Evolutionary conservation across 2,113 vertebrate species (phyloP).

Genomic region (Pygoscelis adeliae): DNA sequence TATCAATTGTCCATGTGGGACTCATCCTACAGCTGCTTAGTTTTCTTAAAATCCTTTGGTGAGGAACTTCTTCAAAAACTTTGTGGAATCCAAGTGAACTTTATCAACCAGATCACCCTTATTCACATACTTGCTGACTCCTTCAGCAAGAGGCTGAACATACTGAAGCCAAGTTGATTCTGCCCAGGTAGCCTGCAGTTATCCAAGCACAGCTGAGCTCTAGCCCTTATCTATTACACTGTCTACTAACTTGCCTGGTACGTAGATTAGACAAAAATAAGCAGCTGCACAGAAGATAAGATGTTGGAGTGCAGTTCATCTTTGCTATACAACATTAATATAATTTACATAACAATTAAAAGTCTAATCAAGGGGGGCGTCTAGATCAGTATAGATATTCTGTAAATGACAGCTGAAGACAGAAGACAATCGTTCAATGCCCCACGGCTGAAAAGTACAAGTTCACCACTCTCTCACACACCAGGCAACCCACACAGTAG

Average conservation of each 20-base stretch:
- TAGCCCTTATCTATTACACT: not conserved
- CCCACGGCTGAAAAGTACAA: not conserved
- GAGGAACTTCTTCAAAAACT: not conserved
- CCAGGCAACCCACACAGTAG: not conserved
- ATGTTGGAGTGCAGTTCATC: not conserved
- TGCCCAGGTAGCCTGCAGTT: not conserved
- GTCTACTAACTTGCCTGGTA: not conserved
- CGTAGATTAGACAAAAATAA: not conserved
- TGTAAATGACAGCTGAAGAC: not conserved
- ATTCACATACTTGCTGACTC: not conserved
- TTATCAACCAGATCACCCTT: not conserved
- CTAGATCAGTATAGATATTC: not conserved
- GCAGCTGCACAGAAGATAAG: not conserved
- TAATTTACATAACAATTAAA: not conserved
- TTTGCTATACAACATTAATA: not conserved
- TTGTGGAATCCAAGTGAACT: not conserved
- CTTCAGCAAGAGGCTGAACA: not conserved
- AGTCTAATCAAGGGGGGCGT: not conserved
- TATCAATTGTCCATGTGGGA: not conserved
- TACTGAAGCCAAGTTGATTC: accelerated
- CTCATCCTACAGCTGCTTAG: not conserved
- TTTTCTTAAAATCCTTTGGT: not conserved
- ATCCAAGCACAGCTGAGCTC: not conserved
- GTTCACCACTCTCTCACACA: not conserved
- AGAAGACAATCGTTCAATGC: not conserved